Evolutionary conservation across 2,888 invertebrate species (phyloP).

Genomic region (Tholera decimalis): DNA sequence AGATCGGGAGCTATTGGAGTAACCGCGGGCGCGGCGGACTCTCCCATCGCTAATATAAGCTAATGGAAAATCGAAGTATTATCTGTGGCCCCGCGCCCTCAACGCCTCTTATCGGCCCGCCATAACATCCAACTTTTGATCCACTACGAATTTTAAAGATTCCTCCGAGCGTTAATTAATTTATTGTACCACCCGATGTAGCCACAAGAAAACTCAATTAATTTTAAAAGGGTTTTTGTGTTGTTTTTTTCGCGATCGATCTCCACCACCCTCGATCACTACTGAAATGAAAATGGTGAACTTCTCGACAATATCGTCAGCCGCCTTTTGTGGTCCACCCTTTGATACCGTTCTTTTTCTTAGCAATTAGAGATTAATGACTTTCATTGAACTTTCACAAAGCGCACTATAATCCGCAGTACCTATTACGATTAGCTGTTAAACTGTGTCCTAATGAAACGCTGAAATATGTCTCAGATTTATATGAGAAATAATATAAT

Average conservation of each 20-base stretch:
- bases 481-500: neutral
- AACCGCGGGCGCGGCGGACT: constrained; percentile 83
- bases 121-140: constrained; percentile 87
- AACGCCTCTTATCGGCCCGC: constrained; percentile 68
- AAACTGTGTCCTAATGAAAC: neutral
- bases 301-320: constrained; percentile 82
- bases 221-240: constrained; percentile 92
- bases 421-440: neutral
- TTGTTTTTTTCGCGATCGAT: constrained; percentile 88
- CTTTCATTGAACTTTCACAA: constrained; percentile 73
- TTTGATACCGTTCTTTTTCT: constrained; percentile 80
- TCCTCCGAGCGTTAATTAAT: constrained; percentile 91
- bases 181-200: constrained; percentile 90
- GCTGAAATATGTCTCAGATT: neutral
- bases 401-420: constrained; percentile 61
- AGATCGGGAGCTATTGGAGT: constrained; percentile 81
- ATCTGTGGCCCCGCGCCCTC: constrained; percentile 79
- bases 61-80: constrained; percentile 91
- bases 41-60: constrained; percentile 88
- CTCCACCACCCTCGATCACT: constrained; percentile 70
- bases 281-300: constrained; percentile 82
- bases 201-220: constrained; percentile 91
- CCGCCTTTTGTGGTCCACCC: constrained; percentile 80
- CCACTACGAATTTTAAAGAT: constrained; percentile 90
- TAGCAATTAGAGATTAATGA: constrained; percentile 88